Evolutionary conservation across 1,140 invertebrate species (phyloP).

Genomic region (Aphidius gifuensis): DNA sequence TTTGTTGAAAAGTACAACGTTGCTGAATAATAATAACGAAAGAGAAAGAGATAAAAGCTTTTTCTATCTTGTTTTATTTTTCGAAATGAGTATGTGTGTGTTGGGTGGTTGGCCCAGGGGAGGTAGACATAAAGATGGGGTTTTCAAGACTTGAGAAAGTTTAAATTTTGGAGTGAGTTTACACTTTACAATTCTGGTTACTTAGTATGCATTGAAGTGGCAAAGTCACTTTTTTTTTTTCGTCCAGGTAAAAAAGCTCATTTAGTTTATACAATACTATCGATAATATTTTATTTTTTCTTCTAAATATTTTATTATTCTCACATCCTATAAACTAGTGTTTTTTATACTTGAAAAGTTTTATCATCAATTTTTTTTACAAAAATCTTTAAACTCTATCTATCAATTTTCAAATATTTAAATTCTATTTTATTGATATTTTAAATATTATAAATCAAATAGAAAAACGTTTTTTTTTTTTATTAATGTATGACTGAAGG

Average conservation of each 20-base stretch:
- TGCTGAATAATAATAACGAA: not conserved
- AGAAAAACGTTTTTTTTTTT: no score
- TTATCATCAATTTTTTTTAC: not conserved
- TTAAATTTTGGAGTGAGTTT: no score
- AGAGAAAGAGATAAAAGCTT: constrained; percentile 1
- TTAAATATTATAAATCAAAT: no score
- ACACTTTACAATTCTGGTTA: constrained; percentile 24
- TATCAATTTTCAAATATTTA: not conserved
- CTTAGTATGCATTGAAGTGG: constrained; percentile 56
- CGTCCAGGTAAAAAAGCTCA: constrained; percentile 29
- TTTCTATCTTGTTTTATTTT: constrained; percentile 25
- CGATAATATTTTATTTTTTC: constrained; percentile 12
- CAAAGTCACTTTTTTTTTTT: constrained; percentile 48
- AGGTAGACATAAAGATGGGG: constrained; percentile 34
- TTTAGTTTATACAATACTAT: not conserved
- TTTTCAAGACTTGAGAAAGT: constrained; percentile 26
- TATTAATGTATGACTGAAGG: no score
- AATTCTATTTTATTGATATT: no score
- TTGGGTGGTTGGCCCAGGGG: constrained; percentile 20
- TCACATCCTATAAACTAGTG: not conserved
- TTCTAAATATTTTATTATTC: constrained; percentile 2
- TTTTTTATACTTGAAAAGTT: no score
- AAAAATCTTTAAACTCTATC: not conserved
- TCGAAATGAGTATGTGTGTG: constrained; percentile 25
- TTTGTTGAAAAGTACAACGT: no score